Evolutionary conservation across 2,113 vertebrate genomes (phyloP), one percentile per base, ranked within the genome.

Genomic region (Lota lota): DNA sequence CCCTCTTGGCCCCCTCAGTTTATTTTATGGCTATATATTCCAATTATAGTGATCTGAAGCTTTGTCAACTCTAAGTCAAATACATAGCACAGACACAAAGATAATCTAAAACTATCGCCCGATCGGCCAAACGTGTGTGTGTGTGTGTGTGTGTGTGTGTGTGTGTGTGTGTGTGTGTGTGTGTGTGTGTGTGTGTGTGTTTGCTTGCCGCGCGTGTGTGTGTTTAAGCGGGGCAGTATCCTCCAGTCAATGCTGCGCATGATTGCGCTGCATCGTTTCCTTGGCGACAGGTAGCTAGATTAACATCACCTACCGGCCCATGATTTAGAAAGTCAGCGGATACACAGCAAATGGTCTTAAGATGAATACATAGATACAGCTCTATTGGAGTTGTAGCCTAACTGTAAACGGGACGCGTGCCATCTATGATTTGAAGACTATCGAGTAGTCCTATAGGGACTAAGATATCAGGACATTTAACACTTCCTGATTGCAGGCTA

Each of bases 221-320:
- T 33, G 58, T 28, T 3, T 28, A 28, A 28, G 67, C 36, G 64
- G 21, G 12, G 22, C 8, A 17, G 6, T 1, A 6, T 16, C 58
- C 60, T 64, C 56, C 53, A 18, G 16, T 56, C 56, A 75, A 70
- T 47, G 70, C 80, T 64, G 81, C 60, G 72, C 70, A 22, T 75
- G 79, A 85, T 83, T 79, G 87, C 82, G 66, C 81, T 64, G 74
- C 84, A 75, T 71, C 72, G 89, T 91, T 87, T 76, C 88, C 88
- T 61, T 77, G 88, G 86, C 76, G 83, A 90, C 90, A 15, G 75
- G 73, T 63, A 71, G 79, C 75, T 73, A 75, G 83, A 88, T 84
- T 80, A 87, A 82, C 87, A 86, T 86, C 90, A 87, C 79, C 83
- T 81, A 68, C 18, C 28, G 10, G 11, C 16, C 24, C 14, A 5